These are phyloP conservation scores for Cybosia mesomella DNA, from an alignment of 2,888 invertebrate species.

Conservation along the genomic window DNA sequence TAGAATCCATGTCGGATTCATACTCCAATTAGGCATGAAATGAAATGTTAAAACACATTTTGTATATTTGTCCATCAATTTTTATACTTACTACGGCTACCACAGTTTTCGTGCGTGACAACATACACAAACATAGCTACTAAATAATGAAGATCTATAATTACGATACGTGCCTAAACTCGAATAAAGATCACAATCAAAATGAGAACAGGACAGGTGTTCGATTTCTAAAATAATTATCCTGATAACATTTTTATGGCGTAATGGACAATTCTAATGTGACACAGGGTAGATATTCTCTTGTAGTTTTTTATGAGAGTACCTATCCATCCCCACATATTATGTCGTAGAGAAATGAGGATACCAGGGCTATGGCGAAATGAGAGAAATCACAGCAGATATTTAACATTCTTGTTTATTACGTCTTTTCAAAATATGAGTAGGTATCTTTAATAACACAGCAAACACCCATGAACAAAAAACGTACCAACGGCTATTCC, in stretches of 20 bases:
- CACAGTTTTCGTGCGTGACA: slow-evolving; percentile 43
- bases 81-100: slow-evolving; percentile 17
- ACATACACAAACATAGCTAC: slow-evolving; percentile 33
- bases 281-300: not conserved
- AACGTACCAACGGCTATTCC: too few relatives aligned
- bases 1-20: slow-evolving; percentile 55
- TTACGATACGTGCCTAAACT: slow-evolving; percentile 33
- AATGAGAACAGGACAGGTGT: slow-evolving; percentile 65
- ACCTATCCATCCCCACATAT: not conserved
- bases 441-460: too few relatives aligned
- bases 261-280: slow-evolving; percentile 3
- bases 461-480: too few relatives aligned
- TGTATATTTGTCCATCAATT: slow-evolving; percentile 33
- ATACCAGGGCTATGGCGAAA: too few relatives aligned
- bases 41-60: not conserved
- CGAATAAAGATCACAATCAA: slow-evolving; percentile 59
- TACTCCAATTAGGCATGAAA: slow-evolving; percentile 6
- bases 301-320: not conserved
- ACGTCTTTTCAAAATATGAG: too few relatives aligned
- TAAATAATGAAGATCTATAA: slow-evolving; percentile 43
- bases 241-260: slow-evolving; percentile 32
- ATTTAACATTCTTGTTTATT: too few relatives aligned
- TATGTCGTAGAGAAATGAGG: not conserved
- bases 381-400: too few relatives aligned
- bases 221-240: slow-evolving; percentile 40